These are phyloP conservation scores for Sorex fumeus DNA, from an alignment of 2,113 vertebrate species.

Conservation along the genomic window DNA sequence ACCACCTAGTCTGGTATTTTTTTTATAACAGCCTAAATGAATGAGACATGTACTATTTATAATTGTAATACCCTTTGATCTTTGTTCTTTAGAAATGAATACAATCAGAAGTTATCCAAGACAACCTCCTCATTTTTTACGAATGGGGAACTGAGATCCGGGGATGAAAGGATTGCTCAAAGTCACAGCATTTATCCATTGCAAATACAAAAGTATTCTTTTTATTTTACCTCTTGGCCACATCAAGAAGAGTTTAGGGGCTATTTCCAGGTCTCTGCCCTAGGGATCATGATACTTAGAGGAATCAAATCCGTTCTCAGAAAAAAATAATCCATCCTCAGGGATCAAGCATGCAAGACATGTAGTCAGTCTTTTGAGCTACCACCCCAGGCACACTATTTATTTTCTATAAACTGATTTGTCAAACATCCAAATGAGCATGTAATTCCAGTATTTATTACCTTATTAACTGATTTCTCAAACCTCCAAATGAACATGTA, in stretches of 20 bases:
- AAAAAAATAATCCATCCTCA: too few relatives aligned
- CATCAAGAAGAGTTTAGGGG: too few relatives aligned
- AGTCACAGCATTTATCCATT: not conserved
- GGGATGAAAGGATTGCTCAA: slow-evolving; percentile 12
- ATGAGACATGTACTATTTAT: slow-evolving; percentile 10
- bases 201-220: not conserved
- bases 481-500: slow-evolving; percentile 4
- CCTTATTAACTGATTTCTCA: slow-evolving; percentile 33
- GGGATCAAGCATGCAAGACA: too few relatives aligned
- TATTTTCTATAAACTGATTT: too few relatives aligned
- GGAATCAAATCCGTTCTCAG: too few relatives aligned
- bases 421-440: not conserved
- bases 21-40: not conserved
- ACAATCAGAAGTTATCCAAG: not conserved
- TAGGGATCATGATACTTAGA: too few relatives aligned
- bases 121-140: slow-evolving; percentile 10
- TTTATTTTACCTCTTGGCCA: not conserved
- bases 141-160: not conserved
- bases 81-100: not conserved
- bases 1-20: not conserved
- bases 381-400: too few relatives aligned
- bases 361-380: too few relatives aligned
- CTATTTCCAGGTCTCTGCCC: too few relatives aligned
- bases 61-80: not conserved
- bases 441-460: not conserved